Percentiles rank a stretch among this genome's conserved stretches.
phyloP scores from a whole-genome alignment of 2,888 invertebrate species.

The Thymelicus acteon region DNA sequence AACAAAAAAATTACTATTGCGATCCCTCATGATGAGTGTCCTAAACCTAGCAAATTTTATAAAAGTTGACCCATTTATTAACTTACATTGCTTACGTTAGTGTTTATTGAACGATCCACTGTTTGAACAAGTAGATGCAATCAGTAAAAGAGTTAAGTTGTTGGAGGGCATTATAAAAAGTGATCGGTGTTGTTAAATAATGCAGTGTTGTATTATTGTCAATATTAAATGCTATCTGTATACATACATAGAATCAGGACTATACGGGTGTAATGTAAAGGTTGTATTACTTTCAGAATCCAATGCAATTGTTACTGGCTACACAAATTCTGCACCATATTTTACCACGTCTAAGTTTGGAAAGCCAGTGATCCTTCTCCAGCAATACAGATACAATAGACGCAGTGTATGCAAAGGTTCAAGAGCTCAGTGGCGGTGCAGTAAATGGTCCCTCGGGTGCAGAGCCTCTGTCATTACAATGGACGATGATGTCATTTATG shows the following conservation, averaged over 20 bases:
- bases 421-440: slow-evolving; percentile 57
- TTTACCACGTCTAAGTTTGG: slow-evolving; percentile 50
- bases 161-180: too few relatives aligned
- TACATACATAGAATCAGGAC: not conserved
- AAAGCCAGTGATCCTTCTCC: slow-evolving; percentile 46
- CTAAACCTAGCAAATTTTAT: too few relatives aligned
- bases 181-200: too few relatives aligned
- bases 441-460: slow-evolving; percentile 46
- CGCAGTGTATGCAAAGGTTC: slow-evolving; percentile 37
- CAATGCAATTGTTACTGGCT: not conserved
- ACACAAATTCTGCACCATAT: not conserved
- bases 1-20: too few relatives aligned
- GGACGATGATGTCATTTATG: slow-evolving; percentile 45
- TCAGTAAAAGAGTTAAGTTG: too few relatives aligned
- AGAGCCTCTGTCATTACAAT: slow-evolving; percentile 51
- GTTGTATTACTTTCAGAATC: not conserved
- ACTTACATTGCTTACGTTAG: too few relatives aligned
- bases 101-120: too few relatives aligned
- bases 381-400: slow-evolving; percentile 42
- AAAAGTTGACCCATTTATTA: too few relatives aligned
- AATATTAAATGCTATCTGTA: too few relatives aligned
- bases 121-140: too few relatives aligned
- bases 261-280: not conserved
- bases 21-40: too few relatives aligned
- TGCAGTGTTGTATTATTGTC: too few relatives aligned